Evolutionary conservation across 2,888 invertebrate species (phyloP).

Genomic region (Sinotaia quadrata): DNA sequence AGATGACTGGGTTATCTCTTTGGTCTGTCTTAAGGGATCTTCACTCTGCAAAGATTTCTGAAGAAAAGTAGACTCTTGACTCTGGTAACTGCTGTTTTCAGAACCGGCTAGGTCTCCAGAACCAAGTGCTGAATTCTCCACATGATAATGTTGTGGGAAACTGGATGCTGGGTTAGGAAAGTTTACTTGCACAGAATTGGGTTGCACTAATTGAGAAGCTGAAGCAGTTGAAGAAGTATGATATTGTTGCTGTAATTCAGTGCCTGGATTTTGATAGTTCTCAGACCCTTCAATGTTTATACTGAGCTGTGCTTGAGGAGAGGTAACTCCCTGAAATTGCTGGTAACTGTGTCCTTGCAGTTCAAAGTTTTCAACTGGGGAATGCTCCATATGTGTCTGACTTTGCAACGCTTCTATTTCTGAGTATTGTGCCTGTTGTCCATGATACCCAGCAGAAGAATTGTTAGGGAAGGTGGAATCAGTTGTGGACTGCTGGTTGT

Average conservation of each 20-base stretch:
- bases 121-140: constrained; percentile 1
- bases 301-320: constrained; percentile 5
- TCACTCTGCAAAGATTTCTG: too few relatives aligned
- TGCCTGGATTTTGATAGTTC: constrained; percentile 5
- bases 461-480: constrained; percentile 1
- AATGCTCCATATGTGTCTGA: background rate
- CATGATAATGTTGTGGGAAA: constrained; percentile 15
- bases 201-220: background rate
- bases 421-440: constrained; percentile 1
- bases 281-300: background rate
- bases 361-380: background rate
- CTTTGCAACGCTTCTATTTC: background rate
- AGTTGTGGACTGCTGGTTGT: background rate
- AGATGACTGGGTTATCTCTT: too few relatives aligned
- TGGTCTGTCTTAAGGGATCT: too few relatives aligned
- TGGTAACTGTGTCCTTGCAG: constrained; percentile 13
- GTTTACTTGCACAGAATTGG: background rate
- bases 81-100: constrained; percentile 5
- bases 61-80: too few relatives aligned
- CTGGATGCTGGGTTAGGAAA: constrained; percentile 6
- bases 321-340: background rate
- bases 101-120: background rate
- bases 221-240: background rate
- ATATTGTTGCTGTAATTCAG: constrained; percentile 13
- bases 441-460: background rate